Percentiles rank a stretch among this genome's conserved stretches.
Conservation (phyloP, 2,113 vertebrate species). For the Mola mola region DNA sequence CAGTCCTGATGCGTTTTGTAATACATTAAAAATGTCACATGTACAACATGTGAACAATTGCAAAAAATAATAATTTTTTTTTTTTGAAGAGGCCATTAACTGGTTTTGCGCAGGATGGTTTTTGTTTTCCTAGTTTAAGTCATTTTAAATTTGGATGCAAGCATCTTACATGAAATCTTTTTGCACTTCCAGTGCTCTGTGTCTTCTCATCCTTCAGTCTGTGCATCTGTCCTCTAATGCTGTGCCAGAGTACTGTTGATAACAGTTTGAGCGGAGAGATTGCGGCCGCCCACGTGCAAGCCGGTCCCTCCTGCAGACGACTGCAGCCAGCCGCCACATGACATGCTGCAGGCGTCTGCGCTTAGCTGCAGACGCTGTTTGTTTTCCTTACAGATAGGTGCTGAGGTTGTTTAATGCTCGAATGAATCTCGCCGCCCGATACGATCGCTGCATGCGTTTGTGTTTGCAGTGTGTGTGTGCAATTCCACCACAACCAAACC, state of each 20-base stretch:
- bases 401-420: constrained; percentile 46
- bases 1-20: no score
- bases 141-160: no score
- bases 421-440: constrained; percentile 50
- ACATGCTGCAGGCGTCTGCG: constrained; percentile 25
- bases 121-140: no score
- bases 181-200: no score
- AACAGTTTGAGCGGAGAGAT: constrained; percentile 21
- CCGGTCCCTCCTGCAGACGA: background rate
- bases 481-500: constrained; percentile 54
- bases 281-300: constrained; percentile 13
- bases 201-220: background rate
- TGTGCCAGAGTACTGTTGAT: constrained; percentile 21
- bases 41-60: no score
- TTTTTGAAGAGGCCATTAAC: no score
- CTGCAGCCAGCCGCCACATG: constrained; percentile 1
- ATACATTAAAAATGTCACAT: no score
- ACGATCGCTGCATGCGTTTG: constrained; percentile 44
- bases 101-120: no score
- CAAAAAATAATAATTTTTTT: no score
- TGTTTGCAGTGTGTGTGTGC: constrained; percentile 34
- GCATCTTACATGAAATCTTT: no score
- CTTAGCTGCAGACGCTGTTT: constrained; percentile 39
- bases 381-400: constrained; percentile 48
- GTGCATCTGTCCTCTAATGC: background rate